Percentiles rank a stretch among this genome's conserved stretches.
phyloP scores from a whole-genome alignment of 2,888 invertebrate species.

The Yponomeuta cagnagella region DNA sequence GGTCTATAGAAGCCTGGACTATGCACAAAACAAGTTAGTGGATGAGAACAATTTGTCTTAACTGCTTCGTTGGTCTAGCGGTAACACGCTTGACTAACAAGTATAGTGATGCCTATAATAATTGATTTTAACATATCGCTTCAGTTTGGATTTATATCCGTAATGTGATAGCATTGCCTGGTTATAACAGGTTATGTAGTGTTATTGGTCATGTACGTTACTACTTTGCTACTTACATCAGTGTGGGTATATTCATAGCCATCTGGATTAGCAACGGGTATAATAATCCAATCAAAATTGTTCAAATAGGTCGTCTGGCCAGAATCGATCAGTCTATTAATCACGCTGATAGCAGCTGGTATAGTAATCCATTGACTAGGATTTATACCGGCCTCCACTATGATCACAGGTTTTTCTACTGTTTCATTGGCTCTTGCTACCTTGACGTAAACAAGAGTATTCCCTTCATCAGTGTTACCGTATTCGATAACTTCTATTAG shows the following conservation, averaged over 20 bases:
- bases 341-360: slow-evolving; percentile 77
- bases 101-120: too few species aligned
- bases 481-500: slow-evolving; percentile 37
- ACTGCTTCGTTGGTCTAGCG: too few species aligned
- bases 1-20: too few species aligned
- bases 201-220: not conserved
- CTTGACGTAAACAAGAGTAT: slow-evolving; percentile 62
- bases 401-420: slow-evolving; percentile 61
- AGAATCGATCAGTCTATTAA: slow-evolving; percentile 75
- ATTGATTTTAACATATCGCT: too few species aligned
- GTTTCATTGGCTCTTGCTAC: slow-evolving; percentile 36
- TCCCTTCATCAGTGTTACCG: slow-evolving; percentile 41
- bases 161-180: too few species aligned
- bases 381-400: slow-evolving; percentile 78
- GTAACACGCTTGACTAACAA: too few species aligned
- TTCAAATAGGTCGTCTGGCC: slow-evolving; percentile 55
- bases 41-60: not conserved
- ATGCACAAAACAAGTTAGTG: not conserved
- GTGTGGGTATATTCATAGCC: slow-evolving; percentile 81
- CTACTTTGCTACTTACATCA: slow-evolving; percentile 49
- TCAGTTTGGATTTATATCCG: too few species aligned
- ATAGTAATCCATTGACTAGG: slow-evolving; percentile 85
- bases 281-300: slow-evolving; percentile 78
- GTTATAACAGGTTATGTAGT: too few species aligned
- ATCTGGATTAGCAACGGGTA: slow-evolving; percentile 84